These are phyloP conservation scores for Clavelina lepadiformis DNA, from an alignment of 23 tunicate species.

Conservation along the genomic window DNA sequence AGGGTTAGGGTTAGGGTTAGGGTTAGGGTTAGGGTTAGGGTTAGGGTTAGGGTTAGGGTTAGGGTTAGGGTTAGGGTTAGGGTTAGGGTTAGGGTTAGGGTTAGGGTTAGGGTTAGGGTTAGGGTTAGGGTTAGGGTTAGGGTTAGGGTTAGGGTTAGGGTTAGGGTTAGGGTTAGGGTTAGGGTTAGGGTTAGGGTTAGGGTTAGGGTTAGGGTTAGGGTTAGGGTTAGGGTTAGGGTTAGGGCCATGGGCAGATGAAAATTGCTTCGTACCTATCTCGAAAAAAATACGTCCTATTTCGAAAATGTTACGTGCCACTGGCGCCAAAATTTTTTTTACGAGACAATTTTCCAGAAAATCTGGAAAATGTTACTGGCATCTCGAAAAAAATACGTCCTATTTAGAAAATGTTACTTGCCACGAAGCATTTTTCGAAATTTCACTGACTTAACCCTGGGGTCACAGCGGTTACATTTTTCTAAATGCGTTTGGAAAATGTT, in stretches of 20 bases:
- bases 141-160: conserved; percentile 24
- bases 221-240: conserved; percentile 27
- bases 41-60: conserved; percentile 38
- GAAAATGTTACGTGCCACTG: too few species aligned
- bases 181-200: conserved; percentile 22
- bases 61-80: conserved; percentile 44
- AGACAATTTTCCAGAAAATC: too few species aligned
- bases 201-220: conserved; percentile 30
- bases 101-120: conserved; percentile 21
- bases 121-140: conserved; percentile 23
- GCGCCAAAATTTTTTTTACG: too few species aligned
- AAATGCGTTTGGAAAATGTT: too few species aligned
- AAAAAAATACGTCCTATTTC: too few species aligned
- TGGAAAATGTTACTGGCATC: too few species aligned
- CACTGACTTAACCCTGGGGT: too few species aligned
- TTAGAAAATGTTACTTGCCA: too few species aligned
- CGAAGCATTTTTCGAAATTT: too few species aligned
- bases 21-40: conserved; percentile 36
- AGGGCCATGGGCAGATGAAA: conserved; percentile 6
- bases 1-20: conserved; percentile 43
- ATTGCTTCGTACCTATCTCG: too few species aligned
- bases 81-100: conserved; percentile 30
- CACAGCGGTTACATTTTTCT: too few species aligned
- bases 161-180: conserved; percentile 25
- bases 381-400: too few species aligned